Conservation (phyloP, 2,797 vertebrate species). For the Eulemur mongoz region DNA sequence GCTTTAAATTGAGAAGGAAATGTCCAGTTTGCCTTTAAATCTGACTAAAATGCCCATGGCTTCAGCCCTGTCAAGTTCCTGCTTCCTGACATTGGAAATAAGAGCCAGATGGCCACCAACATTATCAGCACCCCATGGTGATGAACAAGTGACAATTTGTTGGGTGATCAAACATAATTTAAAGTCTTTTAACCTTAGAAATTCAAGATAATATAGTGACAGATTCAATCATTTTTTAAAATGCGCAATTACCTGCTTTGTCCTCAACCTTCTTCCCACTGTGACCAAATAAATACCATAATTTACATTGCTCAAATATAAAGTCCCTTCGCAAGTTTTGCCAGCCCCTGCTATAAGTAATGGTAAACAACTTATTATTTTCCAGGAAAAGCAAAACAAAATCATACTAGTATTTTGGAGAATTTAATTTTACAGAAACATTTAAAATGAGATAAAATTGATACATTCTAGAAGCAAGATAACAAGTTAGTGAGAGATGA, state of each 20-base stretch:
- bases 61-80: conserved; percentile 72
- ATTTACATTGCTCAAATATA: background rate
- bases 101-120: conserved; percentile 81
- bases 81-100: conserved; percentile 78
- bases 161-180: conserved; percentile 82
- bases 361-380: background rate
- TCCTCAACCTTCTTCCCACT: background rate
- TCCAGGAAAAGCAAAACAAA: background rate
- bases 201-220: conserved; percentile 33
- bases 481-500: background rate
- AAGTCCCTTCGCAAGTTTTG: background rate
- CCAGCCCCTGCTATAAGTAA: background rate
- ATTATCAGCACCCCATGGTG: conserved; percentile 75
- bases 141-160: conserved; percentile 83
- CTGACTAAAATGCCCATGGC: conserved; percentile 66
- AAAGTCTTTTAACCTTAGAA: conserved; percentile 82
- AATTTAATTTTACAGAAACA: background rate
- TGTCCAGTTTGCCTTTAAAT: conserved; percentile 80
- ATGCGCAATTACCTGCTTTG: background rate
- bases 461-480: background rate
- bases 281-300: background rate
- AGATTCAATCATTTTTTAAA: conserved; percentile 39
- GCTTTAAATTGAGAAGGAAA: conserved; percentile 67
- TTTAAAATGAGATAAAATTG: background rate
- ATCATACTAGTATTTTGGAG: background rate